A percentile compares a stretch with the other conserved stretches of the same genome.
Conservation (phyloP, 2,113 vertebrate genomes). For the Pelmatolapia mariae region DNA sequence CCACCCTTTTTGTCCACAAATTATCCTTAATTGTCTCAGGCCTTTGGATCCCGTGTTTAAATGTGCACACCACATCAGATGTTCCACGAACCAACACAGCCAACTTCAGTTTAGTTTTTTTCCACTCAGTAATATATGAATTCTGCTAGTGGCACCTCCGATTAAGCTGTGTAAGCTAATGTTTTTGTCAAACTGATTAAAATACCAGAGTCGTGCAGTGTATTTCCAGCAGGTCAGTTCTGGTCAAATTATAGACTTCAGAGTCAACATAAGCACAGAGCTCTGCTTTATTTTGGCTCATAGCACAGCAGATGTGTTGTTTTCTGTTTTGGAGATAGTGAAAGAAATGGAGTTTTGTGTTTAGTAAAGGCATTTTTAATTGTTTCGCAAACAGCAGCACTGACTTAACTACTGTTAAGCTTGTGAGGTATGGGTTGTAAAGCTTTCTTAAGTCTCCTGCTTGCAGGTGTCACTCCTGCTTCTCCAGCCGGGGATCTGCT, state of each 20-base stretch:
- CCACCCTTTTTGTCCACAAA: not conserved
- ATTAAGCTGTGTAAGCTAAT: not conserved
- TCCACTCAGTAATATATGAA: not conserved
- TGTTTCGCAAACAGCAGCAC: not conserved
- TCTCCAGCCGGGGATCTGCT: slow-evolving; percentile 24
- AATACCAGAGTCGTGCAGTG: not conserved
- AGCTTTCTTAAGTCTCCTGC: not conserved
- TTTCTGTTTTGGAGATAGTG: not conserved
- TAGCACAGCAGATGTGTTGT: not conserved
- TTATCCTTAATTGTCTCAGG: not conserved
- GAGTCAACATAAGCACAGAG: not conserved
- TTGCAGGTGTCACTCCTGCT: not conserved
- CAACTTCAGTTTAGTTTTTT: not conserved
- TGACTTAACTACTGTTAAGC: not conserved
- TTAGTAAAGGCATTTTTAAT: not conserved
- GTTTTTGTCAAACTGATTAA: not conserved
- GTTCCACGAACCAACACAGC: rapidly evolving
- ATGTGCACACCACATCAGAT: not conserved
- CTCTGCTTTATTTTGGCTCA: not conserved
- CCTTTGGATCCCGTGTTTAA: not conserved
- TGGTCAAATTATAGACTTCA: not conserved
- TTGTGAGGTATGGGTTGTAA: not conserved
- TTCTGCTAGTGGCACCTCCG: not conserved
- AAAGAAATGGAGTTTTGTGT: not conserved
- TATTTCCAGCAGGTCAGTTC: not conserved